Evolutionary conservation across 2,888 invertebrate genomes (phyloP), one percentile per base, ranked within the genome.

Genomic region (Lordiphosa andalusiaca): DNA sequence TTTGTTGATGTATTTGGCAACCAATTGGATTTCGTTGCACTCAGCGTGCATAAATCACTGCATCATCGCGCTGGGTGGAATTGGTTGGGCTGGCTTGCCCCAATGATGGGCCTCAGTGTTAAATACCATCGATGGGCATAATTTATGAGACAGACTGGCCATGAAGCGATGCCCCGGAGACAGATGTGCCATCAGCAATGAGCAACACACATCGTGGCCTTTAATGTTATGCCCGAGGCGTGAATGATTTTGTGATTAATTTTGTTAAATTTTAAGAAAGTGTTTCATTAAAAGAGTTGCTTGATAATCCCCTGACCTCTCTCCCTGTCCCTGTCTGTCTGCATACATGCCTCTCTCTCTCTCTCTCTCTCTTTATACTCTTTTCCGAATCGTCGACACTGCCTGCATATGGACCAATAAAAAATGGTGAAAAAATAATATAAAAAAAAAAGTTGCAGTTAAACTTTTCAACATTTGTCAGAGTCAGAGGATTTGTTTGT

Each of bases 401-500:
- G 62, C 41, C 58, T 57, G 62, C 41, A 53, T 54, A 38, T 54
- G 54, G n/a, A 56, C 48, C 40, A 44, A 49, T 9, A 36, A 7
- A 16, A 16, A 2, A 2, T 1, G 16, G 16, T 1, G 35, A 16
- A 25, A 52, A 67, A 65, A 41, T 19, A 40, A 23, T 4, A 33
- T 10, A 5, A 39, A 36, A 16, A 50, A 50, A 66, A 66, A 72
- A 77, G 81, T 77, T 77, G 58, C 81, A 73, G 77, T 73, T 84
- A 44, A 78, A 84, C 69, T 78, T 78, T 84, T 69, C 71, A 84
- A 62, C 77, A 84, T 78, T 78, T 84, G 81, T 78, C 77, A 84
- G 77, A 78, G 83, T 83, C 80, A 53, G 65, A 84, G 77, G 84
- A 84, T 78, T 78, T 78, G 77, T 84, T 78, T 78, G 81, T 77